Base-by-base conservation (phyloP, 2,888 invertebrate species). In the Parnassius smintheus region DNA sequence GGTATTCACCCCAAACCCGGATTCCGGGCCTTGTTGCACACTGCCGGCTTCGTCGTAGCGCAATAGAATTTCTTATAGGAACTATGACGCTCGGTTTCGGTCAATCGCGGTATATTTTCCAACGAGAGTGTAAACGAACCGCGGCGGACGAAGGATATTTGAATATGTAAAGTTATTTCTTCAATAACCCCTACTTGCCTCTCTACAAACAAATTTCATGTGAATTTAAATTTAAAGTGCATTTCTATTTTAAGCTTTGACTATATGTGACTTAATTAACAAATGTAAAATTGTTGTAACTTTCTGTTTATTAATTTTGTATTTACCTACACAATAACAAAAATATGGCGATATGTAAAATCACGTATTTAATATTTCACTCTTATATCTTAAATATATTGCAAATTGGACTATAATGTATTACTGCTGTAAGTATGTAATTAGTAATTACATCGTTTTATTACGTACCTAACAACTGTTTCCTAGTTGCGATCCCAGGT, bases 1-100 rank as follows among this genome's bases (percentile, higher is more conserved):
- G 91, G 91, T 91, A 91, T 91, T 91, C 90, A 91, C 91, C 91
- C 90, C 90, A 83, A 86, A 86, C 87, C 90, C 89, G 80, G 89
- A 91, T 90, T 88, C 88, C 86, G 80, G 78, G 82, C 81, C 78
- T 76, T 76, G 84, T 73, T 77, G 74, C 86, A 90, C 90, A 90
- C 90, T 76, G 75, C 76, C 74, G 76, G 76, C 74, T 82, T 84
- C 77, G 75, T 76, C 66, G 65, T 68, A 65, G 68, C 68, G 65
- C 78, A 68, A 68, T 68, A 66, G 63, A 77, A 74, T 73, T 79
- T 87, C 86, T 81, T 77, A 83, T 84, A 83, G 79, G 80, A 86
- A 78, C 68, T 67, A 65, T 64, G 68, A 65, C 64, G 61, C 66
- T 66, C 62, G 66, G 68, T 69, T 70, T 65, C 62, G 42, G 67